Evolutionary conservation across 2,888 invertebrate species (phyloP), one percentile per base, ranked within the genome.

Genomic region (Acronicta psi): DNA sequence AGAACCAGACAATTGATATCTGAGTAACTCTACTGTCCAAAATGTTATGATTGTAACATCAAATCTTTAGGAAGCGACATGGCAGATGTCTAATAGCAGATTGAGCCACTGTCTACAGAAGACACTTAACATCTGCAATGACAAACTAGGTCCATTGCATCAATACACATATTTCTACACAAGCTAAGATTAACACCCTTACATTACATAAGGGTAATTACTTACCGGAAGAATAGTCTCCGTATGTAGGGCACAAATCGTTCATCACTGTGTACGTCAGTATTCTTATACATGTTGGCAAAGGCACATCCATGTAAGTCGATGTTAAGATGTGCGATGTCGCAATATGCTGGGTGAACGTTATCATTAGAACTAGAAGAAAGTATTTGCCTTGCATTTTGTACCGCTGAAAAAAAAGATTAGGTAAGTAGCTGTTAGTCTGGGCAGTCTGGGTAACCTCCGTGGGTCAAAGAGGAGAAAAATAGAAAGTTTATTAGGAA

Each of bases 321-420:
- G 79, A 77, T n/a, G 83, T 84, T 44, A 88, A 75, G 44, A 88
- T 84, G 73, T 88, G 88, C 16, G 84, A 73, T 16, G 69, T 66
- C 34, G 69, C 79, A 29, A 75, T 57, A 46, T 82, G 69, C 37
- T 81, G 80, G 60, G 69, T 74, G 62, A 73, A 74, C 0, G 79
- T 51, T 58, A 83, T 56, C 47, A 84, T 57, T 20, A 88, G 11
- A 3, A 74, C 67, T 0, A 85, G 20, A 10, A 85, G 44, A 2
- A 81, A 63, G 59, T 71, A 73, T 54, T 80, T 84, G 16, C 62
- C 58, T 60, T 80, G 72, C 88, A 87, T 88, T 57, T 70, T 70
- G 63, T 67, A 58, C 41, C 58, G 40, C 82, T 81, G 65, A 37
- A 75, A 79, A 46, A 4, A 29, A 29, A 29, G 10, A 29, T 29